phyloP scores from a whole-genome alignment of 2,113 vertebrate genomes.

The Loxodonta africana region DNA sequence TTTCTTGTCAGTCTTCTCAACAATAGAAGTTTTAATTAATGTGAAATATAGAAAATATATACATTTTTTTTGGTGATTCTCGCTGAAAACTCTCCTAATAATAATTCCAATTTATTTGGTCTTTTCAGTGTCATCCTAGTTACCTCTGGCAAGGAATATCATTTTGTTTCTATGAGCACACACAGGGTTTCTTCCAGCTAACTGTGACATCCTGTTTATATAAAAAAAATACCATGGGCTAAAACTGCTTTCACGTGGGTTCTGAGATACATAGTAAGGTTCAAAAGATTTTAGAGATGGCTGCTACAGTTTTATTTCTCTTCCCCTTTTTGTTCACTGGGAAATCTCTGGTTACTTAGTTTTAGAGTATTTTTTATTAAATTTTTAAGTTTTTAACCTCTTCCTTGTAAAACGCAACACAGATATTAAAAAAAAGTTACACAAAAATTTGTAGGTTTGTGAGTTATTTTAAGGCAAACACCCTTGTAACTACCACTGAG shows the following conservation, averaged over 20 bases:
- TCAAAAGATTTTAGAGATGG: neutral
- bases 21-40: neutral
- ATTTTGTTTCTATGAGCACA: neutral
- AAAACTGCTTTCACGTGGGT: conserved; percentile 69
- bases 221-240: neutral
- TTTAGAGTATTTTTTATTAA: conserved; percentile 43
- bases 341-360: conserved; percentile 57
- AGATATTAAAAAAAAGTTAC: neutral
- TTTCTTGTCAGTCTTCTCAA: neutral
- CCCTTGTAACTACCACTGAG: neutral
- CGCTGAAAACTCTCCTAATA: neutral
- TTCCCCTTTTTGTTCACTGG: conserved; percentile 66
- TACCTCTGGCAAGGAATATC: neutral
- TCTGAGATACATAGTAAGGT: conserved; percentile 59
- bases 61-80: neutral
- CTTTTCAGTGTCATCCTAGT: neutral
- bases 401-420: neutral
- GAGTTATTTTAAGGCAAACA: neutral
- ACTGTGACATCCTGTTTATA: conserved; percentile 75
- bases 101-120: conserved; percentile 16
- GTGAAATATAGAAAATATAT: neutral
- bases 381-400: conserved; percentile 28
- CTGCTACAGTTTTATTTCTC: conserved; percentile 38
- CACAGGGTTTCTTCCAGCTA: conserved; percentile 21
- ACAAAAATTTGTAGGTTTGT: neutral